Base-by-base conservation (phyloP, 1,140 invertebrate species). In the Diorhabda elongata region DNA sequence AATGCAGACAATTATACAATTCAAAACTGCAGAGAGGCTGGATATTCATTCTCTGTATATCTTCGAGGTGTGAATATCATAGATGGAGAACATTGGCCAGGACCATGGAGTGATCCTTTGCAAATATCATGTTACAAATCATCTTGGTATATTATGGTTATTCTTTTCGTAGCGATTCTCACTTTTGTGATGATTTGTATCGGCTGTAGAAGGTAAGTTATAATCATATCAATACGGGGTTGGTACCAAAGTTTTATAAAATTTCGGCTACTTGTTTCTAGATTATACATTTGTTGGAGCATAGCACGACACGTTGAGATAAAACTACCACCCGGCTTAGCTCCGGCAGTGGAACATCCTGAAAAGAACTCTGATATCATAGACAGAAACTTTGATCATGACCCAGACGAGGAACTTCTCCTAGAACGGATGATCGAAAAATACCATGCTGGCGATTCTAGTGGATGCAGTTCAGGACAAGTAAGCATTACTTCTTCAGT, bases 401-500 rank as follows among this genome's bases (percentile, higher is more conserved):
- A 77, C 11, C 70, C 72, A 41, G 77, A 77, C 59, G 73, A 76
- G 44, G 69, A 76, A 58, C 72, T 74, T 6, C 72, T 81, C 4
- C 68, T 76, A 80, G 80, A 84, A 78, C 80, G 81, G 82, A 45
- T 76, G 81, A 64, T 76, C 44, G 82, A 84, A 60, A 79, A 77
- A 26, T 80, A 78, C 58, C 81, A 82, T 58, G 84, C 83, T 64
- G 83, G 83, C 3, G 86, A 87, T 73, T 85, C 85, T 0, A 86
- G 85, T 69, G 85, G 85, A 11, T 86, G 85, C 66, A 85, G 85
- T 41, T 86, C 83, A 56, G 86, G 83, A 3, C 84, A 86, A 64
- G 86, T 86, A 64, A 86, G 85, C 42, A 83, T 86, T 2, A 85
- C 85, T 2, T 87, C 85, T 3, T 87, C 85, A 0, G 68, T 85